A percentile compares a stretch with the other conserved stretches of the same genome.
These are phyloP conservation scores for Bufotes viridis DNA, from an alignment of 2,797 vertebrate genomes.

Conservation along the genomic window DNA sequence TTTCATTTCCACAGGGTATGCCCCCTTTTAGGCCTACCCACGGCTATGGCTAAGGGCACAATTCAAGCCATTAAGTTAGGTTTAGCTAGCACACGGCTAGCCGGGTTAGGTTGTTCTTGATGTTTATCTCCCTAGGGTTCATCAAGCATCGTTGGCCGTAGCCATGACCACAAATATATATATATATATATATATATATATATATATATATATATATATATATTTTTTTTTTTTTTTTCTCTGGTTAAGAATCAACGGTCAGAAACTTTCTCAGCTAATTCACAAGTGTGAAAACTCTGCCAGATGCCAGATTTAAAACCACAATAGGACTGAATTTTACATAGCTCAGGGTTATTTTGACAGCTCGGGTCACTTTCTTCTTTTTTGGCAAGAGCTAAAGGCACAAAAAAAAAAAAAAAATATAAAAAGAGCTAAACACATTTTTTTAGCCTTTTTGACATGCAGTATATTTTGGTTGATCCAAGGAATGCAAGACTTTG, in stretches of 20 bases:
- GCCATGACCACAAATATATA: too few species aligned
- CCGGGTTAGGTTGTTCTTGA: too few species aligned
- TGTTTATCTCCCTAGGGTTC: too few species aligned
- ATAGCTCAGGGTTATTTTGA: conserved; percentile 50
- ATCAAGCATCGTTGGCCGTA: too few species aligned
- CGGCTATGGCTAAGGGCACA: too few species aligned
- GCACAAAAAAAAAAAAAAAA: background rate
- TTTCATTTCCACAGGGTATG: too few species aligned
- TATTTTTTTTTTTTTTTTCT: too few species aligned
- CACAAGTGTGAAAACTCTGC: conserved; percentile 49
- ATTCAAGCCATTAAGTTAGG: too few species aligned
- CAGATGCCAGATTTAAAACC: conserved; percentile 52
- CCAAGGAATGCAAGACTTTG: conserved; percentile 41
- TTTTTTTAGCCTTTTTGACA: conserved; percentile 16
- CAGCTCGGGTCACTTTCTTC: conserved; percentile 37
- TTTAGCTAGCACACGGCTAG: too few species aligned
- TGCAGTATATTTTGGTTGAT: conserved; percentile 52
- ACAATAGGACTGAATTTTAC: conserved; percentile 52
- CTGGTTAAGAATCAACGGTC: conserved; percentile 24
- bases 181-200: too few species aligned
- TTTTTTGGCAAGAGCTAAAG: conserved; percentile 36
- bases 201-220: too few species aligned
- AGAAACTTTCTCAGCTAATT: conserved; percentile 44
- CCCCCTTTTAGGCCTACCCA: too few species aligned
- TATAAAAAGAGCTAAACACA: background rate